A percentile compares a stretch with the other conserved stretches of the same genome.
Conservation (phyloP, 2,888 invertebrate genomes). For the Tigriopus californicus region DNA sequence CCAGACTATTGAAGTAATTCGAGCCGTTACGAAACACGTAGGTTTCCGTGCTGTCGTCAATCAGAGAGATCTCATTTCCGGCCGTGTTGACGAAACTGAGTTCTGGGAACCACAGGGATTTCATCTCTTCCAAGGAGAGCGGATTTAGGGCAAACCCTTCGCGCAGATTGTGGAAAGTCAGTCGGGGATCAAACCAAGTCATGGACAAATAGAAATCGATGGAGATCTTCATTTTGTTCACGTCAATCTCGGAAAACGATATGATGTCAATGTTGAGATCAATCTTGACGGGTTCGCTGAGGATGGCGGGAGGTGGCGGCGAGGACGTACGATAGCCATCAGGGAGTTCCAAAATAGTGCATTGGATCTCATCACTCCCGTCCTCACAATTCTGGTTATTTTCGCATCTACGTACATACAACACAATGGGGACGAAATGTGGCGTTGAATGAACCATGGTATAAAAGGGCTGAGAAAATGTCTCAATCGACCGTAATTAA, state of each 20-base stretch:
- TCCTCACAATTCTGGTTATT: conserved; percentile 1
- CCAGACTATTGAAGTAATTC: too few relatives aligned
- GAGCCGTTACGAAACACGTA: too few relatives aligned
- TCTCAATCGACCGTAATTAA: too few relatives aligned
- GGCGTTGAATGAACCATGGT: too few relatives aligned
- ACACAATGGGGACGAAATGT: too few relatives aligned
- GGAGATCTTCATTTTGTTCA: background rate
- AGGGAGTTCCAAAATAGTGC: background rate
- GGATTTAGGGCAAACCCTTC: background rate
- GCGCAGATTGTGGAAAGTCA: conserved; percentile 2
- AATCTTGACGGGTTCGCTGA: background rate
- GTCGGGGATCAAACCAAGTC: background rate
- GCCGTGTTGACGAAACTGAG: too few relatives aligned
- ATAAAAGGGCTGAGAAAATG: too few relatives aligned
- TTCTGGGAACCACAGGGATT: too few relatives aligned
- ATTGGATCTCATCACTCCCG: conserved; percentile 10
- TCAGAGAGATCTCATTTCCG: too few relatives aligned
- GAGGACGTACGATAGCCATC: background rate
- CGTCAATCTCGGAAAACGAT: background rate
- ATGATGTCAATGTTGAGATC: background rate
- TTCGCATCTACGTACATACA: background rate
- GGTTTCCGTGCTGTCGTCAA: too few relatives aligned
- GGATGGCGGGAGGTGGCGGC: background rate
- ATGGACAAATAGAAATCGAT: background rate
- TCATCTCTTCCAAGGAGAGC: too few relatives aligned